Evolutionary conservation across 64 coral and sea anemone species (phyloP), one percentile per base, ranked within the genome.

Genomic region (Montipora capricornis): DNA sequence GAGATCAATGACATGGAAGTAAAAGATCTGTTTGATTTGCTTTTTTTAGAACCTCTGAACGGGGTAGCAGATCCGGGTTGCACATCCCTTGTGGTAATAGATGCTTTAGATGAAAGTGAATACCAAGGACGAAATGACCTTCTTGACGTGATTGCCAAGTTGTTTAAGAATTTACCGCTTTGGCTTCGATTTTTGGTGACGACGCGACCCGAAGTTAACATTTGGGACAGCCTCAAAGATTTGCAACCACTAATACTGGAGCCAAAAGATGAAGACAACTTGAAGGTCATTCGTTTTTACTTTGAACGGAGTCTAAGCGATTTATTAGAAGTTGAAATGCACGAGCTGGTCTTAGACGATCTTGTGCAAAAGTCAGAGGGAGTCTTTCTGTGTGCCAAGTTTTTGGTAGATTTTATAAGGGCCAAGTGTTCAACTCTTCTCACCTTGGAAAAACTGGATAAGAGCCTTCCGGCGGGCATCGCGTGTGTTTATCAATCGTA

Each of bases 61-160:
- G 16, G 52, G 8, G 58, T 80, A 51, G 16, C 8, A 3, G 16
- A 75, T 8, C 80, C 52, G 5, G 73, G 76, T 55, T 26, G 19
- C 1, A 47, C 46, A 8, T 58, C 64, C 13, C 69, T 93, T 2
- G 64, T 87, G 29, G 83, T 93, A 17, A 61, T 93, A 48, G 91
- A 93, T 93, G 91, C 49, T 15, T 57, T 93, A 45, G 91, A 93
- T 47, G 91, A 93, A 79, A 62, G 91, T 77, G 81, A 83, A 29
- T 85, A 78, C 70, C 20, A 87, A 52, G 73, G 64, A 11, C 73
- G 77, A 16, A 51, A 78, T 68, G 70, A 93, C 20, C 17, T 93
- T n/a, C 14, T 78, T 17, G 82, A 79, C 47, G 50, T 93, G 7
- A 49, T 93, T 66, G 53, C 15, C 10, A 14, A 78, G 8, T 20